Evolutionary conservation across 2,888 invertebrate genomes (phyloP).

Genomic region (Ochlodes sylvanus): DNA sequence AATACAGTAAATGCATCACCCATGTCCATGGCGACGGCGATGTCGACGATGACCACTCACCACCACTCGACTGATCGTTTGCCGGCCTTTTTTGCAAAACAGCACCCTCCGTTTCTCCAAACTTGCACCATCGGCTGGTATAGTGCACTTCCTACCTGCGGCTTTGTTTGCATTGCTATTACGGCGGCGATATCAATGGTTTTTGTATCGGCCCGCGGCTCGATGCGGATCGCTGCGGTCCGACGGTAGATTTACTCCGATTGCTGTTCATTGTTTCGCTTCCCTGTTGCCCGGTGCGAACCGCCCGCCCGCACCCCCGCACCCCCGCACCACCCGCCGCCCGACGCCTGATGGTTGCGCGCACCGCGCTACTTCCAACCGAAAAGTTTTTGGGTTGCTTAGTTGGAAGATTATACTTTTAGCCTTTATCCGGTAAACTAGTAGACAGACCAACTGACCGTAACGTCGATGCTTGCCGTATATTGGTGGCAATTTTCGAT

Average conservation of each 20-base stretch:
- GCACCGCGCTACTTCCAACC: constrained; percentile 6
- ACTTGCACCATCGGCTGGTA: constrained; percentile 42
- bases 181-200: constrained; percentile 63
- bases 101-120: neutral
- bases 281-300: constrained; percentile 38
- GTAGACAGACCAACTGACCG: too few species aligned
- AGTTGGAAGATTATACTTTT: neutral
- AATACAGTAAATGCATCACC: too few species aligned
- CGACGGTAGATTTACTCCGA: constrained; percentile 37
- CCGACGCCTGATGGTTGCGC: neutral
- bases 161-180: constrained; percentile 69
- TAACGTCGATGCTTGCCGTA: too few species aligned
- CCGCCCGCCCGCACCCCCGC: neutral
- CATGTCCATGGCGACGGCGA: too few species aligned
- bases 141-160: constrained; percentile 61
- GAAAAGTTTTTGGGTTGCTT: neutral
- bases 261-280: constrained; percentile 40
- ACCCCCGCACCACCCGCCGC: neutral
- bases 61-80: too few species aligned
- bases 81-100: too few species aligned
- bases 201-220: constrained; percentile 62
- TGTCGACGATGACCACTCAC: too few species aligned
- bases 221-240: constrained; percentile 43
- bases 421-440: too few species aligned
- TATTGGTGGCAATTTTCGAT: too few species aligned